Evolutionary conservation across 2,888 invertebrate genomes (phyloP), one percentile per base, ranked within the genome.

Genomic region (Anodontia alba): DNA sequence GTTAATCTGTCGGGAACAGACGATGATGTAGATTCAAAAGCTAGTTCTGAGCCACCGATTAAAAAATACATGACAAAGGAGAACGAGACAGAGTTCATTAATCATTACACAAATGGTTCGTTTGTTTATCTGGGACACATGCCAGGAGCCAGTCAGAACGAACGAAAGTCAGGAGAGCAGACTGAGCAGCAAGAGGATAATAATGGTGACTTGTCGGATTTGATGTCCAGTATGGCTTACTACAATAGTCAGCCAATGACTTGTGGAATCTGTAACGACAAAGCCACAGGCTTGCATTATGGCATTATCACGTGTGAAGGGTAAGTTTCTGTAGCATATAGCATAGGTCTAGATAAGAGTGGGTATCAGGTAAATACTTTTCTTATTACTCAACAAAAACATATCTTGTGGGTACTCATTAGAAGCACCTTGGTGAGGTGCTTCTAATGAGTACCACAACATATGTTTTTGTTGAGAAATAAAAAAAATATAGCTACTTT

Each of bases 271-370:
- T 99, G 99, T 95, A 98, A 98, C 94, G 99, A 99, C 94, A 98
- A 98, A 93, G 99, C 99, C 74, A 99, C 99, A 2, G 99, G 99
- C 42, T 96, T 99, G 78, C 99, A 99, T 95, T 99, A 99, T 94
- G 99, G 99, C 85, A 99, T 99, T 94, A 99, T 99, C 93, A 99
- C 99, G 78, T 99, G 99, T 95, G 99, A 99, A 95, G 99, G 99
- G 96, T 97, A 94, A 95, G 95, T 89, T 20, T 29, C 10, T n/a
- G 20, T 62, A n/a, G 0, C 0, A 23, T 42, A 29, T 36, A n/a
- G 12, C 46, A 43, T 3, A 46, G 46, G 17, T 12, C 20, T 20
- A 46, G 46, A 46, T 46, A 46, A 46, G 46, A 20, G 46, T 3
- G n/a, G n/a, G 15, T 20, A 46, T 3, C 3, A 12, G 8, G n/a